phyloP scores from a whole-genome alignment of 2,113 vertebrate species.

The Ondatra zibethicus region DNA sequence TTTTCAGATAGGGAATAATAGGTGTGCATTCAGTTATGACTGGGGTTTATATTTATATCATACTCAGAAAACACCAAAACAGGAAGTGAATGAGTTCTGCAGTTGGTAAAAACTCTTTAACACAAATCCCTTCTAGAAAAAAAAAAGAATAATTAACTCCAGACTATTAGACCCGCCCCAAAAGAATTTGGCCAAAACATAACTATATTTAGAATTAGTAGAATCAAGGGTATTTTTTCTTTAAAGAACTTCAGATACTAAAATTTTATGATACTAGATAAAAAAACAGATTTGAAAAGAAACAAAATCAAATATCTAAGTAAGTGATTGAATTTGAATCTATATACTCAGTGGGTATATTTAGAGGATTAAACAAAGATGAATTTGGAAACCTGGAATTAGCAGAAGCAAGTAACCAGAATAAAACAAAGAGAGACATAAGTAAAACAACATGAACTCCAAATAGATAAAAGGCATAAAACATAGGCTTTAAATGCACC shows the following conservation, averaged over 20 bases:
- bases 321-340: constrained; percentile 3
- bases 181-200: not conserved
- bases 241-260: not conserved
- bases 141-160: not conserved
- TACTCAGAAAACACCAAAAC: not conserved
- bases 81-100: constrained; percentile 31
- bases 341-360: not conserved
- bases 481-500: not conserved
- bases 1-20: not conserved
- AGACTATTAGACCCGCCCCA: not conserved
- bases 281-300: constrained; percentile 23
- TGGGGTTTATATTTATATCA: not conserved
- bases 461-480: not conserved
- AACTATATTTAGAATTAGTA: constrained; percentile 10
- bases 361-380: not conserved
- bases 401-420: not conserved
- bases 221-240: not conserved
- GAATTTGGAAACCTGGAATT: not conserved
- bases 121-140: not conserved
- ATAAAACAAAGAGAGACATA: not conserved
- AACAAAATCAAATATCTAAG: not conserved
- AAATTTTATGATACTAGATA: not conserved
- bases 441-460: not conserved
- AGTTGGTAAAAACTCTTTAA: not conserved
- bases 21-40: not conserved